Evolutionary conservation across 2,797 vertebrate species (phyloP), one percentile per base, ranked within the genome.

Genomic region (Betta splendens): DNA sequence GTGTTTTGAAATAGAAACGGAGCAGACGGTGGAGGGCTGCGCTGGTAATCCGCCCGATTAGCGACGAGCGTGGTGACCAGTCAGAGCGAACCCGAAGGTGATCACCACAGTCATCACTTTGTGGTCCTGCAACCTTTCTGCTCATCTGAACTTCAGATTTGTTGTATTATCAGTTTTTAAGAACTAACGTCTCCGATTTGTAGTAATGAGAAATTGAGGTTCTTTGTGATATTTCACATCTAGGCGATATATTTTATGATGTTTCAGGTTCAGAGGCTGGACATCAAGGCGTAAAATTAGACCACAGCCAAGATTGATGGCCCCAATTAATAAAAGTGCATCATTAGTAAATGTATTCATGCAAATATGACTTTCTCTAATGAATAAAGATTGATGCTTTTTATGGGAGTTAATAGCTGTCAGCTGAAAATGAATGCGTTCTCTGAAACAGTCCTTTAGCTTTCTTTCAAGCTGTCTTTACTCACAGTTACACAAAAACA

Each of bases 41-140:
- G 63, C 62, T 69, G 70, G 45, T 91, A 90, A 90, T 90, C 87
- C 86, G 31, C 46, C 75, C 74, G 88, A 89, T 91, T 87, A 89
- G 77, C 58, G 67, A 63, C 64, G 77, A 74, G 77, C 81, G 73
- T 48, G 67, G 51, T 67, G 75, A 77, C 44, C 63, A 55, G 67
- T 66, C 56, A 28, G 69, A 29, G 40, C 66, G 48, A 40, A 20
- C 44, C 60, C 23, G 11, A 72, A 56, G 31, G 63, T 63, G 51
- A 74, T 3, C 39, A 13, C 28, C 13, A 5, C 49, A 12, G 47
- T 13, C 11, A 13, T 31, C 28, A 31, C 29, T 13, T 12, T 13
- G 4, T 13, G 5, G 10, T 48, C 20, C 46, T 32, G 2, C 37
- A 39, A 32, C 17, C 57, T 2, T 49, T 48, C 49, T 9, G 1